Conservation (phyloP, 2,888 invertebrate genomes). For the Plutella xylostella region DNA sequence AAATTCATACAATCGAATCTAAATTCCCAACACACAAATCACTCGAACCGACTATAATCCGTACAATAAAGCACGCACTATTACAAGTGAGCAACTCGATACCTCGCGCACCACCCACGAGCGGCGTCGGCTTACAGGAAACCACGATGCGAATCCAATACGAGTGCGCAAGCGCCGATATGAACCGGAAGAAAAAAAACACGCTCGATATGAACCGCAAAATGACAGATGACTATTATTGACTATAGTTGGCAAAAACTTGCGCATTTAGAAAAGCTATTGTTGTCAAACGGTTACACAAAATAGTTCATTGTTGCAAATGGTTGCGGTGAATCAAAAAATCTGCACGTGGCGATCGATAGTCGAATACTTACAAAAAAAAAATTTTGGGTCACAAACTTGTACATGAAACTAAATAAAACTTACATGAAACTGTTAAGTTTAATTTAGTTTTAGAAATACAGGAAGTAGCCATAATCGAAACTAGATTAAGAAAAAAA, state of each 20-base stretch:
- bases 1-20: no score
- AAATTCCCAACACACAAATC: no score
- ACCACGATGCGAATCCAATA: conserved; percentile 32
- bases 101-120: conserved; percentile 43
- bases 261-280: background rate
- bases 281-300: no score
- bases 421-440: no score
- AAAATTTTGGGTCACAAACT: no score
- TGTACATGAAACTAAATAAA: no score
- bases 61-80: conserved; percentile 4
- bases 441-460: no score
- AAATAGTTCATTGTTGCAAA: background rate
- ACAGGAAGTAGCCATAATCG: conserved; percentile 6
- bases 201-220: conserved; percentile 21
- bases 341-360: no score
- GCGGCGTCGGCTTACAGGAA: conserved; percentile 59
- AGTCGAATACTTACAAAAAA: no score
- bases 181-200: conserved; percentile 30
- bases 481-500: conserved; percentile 16
- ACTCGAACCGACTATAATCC: no score
- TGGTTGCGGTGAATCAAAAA: no score
- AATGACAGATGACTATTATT: conserved; percentile 31
- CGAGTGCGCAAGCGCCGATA: background rate
- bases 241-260: background rate
- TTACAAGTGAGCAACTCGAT: conserved; percentile 40